Base-by-base conservation (phyloP, 2,113 vertebrate genomes). In the Chaetops frenatus region DNA sequence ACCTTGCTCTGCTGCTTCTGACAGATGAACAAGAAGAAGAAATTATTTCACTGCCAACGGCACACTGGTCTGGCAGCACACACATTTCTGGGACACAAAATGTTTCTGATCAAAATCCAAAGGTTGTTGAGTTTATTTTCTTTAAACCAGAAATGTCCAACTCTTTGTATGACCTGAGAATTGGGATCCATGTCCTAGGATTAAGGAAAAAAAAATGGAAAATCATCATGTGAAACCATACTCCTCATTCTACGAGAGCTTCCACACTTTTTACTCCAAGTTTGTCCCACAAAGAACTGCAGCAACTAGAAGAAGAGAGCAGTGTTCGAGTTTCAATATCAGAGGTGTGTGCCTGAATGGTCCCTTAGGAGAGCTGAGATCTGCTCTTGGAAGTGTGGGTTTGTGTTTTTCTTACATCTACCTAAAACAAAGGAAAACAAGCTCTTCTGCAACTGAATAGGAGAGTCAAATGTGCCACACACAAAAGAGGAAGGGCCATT, bases 351-450 rank as follows among this genome's bases (percentile, higher is more conserved):
- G 65, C 23, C 73, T 48, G 36, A 81, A 71, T 3, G 1, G 40
- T 29, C 2, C 15, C 17, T 69, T 57, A 45, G 42, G 50, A 91
- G 35, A 76, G 20, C 25, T 25, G 38, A 86, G 57, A 61, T 72
- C 31, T 53, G 28, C 45, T 58, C 54, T 77, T 77, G 47, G 35
- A 92, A 86, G 47, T 12, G 33, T 0, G 0, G 10, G 67, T 33
- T 60, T 86, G 57, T 51, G 44, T 81, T 89, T 90, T 91, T 81
- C 61, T 64, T 65, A 94, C 76, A 44, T 51, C 45, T 72, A 36
- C 44, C 35, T 80, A 65, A 95, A 96, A 95, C 85, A 96, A 97
- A 95, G 66, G 91, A 86, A 89, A 94, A 90, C 54, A 82, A 86
- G 65, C 86, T 92, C 45, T 82, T 88, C 71, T 48, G 54, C 57